A percentile compares a stretch with the other conserved stretches of the same genome.
Conservation (phyloP, 2,797 vertebrate genomes). For the Pipistrellus pygmaeus region DNA sequence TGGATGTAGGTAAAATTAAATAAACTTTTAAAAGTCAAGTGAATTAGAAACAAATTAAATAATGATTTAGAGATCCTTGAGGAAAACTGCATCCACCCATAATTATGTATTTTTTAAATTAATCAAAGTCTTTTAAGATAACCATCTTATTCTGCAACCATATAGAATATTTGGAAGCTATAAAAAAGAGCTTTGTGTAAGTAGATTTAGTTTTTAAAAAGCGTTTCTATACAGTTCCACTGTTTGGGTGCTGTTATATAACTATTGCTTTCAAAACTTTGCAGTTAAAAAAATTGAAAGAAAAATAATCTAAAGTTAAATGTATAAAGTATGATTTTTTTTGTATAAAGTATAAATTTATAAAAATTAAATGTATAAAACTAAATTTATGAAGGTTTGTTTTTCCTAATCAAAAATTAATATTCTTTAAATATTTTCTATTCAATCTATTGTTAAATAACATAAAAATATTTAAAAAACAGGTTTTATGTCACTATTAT, state of each 20-base stretch:
- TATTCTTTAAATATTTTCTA: background rate
- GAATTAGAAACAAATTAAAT: conserved; percentile 17
- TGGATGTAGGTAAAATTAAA: conserved; percentile 43
- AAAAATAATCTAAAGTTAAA: background rate
- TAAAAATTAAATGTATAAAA: background rate
- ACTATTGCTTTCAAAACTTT: background rate
- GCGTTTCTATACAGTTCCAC: background rate
- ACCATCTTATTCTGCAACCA: background rate
- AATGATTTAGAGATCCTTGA: background rate
- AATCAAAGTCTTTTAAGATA: background rate
- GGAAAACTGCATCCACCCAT: background rate
- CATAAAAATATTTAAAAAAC: background rate
- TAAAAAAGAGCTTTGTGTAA: background rate
- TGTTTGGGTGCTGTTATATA: background rate
- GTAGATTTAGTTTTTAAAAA: background rate
- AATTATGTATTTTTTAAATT: background rate
- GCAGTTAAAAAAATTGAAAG: background rate
- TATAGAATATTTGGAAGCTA: background rate
- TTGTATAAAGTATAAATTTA: no score
- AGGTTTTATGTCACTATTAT: background rate
- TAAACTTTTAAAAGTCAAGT: background rate
- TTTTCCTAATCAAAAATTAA: background rate
- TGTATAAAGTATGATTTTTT: background rate
- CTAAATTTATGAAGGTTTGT: background rate
- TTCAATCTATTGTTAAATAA: background rate